Evolutionary conservation across 2,797 vertebrate genomes (phyloP).

Genomic region (Staurois parvus): DNA sequence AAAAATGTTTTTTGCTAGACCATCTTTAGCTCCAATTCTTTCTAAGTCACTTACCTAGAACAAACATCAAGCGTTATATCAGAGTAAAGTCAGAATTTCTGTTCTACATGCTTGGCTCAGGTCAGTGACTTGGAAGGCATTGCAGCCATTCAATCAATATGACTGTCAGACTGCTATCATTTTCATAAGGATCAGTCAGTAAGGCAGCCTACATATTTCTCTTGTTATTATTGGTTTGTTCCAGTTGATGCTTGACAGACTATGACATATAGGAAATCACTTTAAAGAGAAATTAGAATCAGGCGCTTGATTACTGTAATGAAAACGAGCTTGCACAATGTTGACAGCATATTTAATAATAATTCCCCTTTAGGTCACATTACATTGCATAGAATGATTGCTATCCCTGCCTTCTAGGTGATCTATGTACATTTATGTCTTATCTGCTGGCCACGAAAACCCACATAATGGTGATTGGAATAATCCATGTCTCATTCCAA

Average conservation of each 20-base stretch:
- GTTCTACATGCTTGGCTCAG: not conserved
- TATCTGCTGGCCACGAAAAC: constrained; percentile 34
- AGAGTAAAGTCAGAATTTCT: too few species aligned
- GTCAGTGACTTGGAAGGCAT: not conserved
- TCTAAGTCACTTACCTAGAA: not conserved
- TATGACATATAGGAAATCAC: not conserved
- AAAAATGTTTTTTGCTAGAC: not conserved
- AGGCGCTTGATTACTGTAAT: not conserved
- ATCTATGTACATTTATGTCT: constrained; percentile 14
- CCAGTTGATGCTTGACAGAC: not conserved
- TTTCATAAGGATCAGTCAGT: not conserved
- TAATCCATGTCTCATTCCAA: constrained; percentile 44
- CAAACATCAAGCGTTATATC: too few species aligned
- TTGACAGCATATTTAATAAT: not conserved
- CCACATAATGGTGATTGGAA: constrained; percentile 39
- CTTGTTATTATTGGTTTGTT: not conserved
- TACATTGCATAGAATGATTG: not conserved
- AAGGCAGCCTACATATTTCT: not conserved
- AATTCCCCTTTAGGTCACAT: not conserved
- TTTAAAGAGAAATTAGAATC: not conserved
- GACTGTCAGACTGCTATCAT: not conserved
- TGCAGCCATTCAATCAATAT: not conserved
- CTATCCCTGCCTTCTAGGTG: not conserved
- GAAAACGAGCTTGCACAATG: not conserved
- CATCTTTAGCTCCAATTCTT: not conserved